Base-by-base conservation (phyloP, 2,113 vertebrate genomes). In the Piaya cayana region DNA sequence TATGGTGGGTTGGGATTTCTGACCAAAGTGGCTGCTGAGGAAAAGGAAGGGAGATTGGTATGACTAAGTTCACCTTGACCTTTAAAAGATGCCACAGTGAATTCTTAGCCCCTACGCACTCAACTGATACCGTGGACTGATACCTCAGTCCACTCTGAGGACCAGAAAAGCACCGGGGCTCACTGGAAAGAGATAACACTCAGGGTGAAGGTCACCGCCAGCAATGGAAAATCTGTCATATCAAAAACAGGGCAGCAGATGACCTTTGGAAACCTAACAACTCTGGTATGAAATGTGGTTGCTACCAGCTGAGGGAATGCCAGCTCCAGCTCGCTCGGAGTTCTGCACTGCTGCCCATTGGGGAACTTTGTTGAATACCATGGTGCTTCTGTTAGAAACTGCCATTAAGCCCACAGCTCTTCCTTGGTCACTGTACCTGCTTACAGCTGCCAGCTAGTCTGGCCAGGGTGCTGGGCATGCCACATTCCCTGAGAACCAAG, bases 341-440 rank as follows among this genome's bases (percentile, higher is more conserved):
- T 21, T n/a, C 53, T 63, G 52, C 25, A 4, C 53, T 26, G 60
- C 59, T 82, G 79, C 65, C 62, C 26, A 0, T 7, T 0, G 0
- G 8, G 26, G 30, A 34, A 15, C 59, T 17, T 37, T 16, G 53
- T 62, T 64, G 71, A 45, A 32, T 43, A 37, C 13, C 9, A 10
- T 1, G 34, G 25, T 0, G 1, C 14, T 58, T 77, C 17, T 0
- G 0, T 43, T 69, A 47, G 25, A 71, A 70, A 3, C 3, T 67
- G 63, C 36, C 45, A 10, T 29, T 22, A 26, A 82, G 30, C 42
- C 26, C 7, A 2, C 2, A 20, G 30, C 21, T 37, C 63, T 71
- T 49, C 45, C 39, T 15, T 32, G 25, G 43, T 29, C 25, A 12
- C 50, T 15, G 29, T 4, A 25, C 18, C 34, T 1, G 1, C 39